Conservation (phyloP, 2,888 invertebrate species). For the Ptychoptera albimana region DNA sequence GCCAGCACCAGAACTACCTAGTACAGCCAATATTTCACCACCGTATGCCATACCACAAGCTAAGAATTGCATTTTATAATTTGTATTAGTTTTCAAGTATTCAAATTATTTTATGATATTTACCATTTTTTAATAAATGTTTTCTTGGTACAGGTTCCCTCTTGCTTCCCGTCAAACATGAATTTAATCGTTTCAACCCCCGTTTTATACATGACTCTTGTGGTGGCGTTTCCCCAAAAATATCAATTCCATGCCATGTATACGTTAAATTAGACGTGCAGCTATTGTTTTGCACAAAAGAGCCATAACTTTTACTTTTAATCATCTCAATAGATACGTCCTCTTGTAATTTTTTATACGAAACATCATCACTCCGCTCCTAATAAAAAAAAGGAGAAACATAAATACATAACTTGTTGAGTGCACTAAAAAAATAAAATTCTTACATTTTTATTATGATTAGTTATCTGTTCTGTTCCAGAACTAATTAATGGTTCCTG, state of each 20-base stretch:
- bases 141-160: constrained; percentile 35
- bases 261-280: constrained; percentile 40
- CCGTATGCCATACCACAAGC: constrained; percentile 72
- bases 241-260: constrained; percentile 66
- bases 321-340: neutral
- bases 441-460: constrained; percentile 11
- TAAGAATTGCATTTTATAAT: constrained; percentile 30
- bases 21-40: constrained; percentile 71
- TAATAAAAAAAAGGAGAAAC: too few relatives aligned
- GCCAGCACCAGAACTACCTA: constrained; percentile 86
- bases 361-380: too few relatives aligned
- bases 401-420: neutral
- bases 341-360: neutral
- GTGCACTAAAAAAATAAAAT: neutral
- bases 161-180: constrained; percentile 23
- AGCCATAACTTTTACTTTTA: constrained; percentile 22
- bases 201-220: constrained; percentile 25
- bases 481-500: constrained; percentile 33
- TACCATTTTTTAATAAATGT: constrained; percentile 61
- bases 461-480: constrained; percentile 7
- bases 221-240: constrained; percentile 45
- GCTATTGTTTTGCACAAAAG: constrained; percentile 11
- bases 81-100: neutral
- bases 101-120: constrained; percentile 7
- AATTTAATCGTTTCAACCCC: constrained; percentile 35